These are phyloP conservation scores for Nycticebus coucang DNA, from an alignment of 2,113 vertebrate genomes.

Conservation along the genomic window DNA sequence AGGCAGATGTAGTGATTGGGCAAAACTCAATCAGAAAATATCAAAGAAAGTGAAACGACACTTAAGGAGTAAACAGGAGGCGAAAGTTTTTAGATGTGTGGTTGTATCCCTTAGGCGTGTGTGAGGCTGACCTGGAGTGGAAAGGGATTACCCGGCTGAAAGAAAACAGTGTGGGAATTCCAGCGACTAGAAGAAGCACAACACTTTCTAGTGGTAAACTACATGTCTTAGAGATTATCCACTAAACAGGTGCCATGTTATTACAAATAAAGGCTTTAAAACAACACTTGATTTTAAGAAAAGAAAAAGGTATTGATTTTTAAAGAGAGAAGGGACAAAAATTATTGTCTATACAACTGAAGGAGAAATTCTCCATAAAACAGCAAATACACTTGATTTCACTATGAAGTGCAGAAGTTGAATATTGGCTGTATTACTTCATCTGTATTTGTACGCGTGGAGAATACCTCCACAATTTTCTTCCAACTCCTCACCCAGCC, in stretches of 20 bases:
- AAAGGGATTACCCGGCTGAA: background rate
- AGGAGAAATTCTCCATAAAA: background rate
- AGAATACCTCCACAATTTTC: background rate
- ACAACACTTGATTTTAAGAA: background rate
- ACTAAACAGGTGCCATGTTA: background rate
- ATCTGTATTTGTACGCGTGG: background rate
- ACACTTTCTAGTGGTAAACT: background rate
- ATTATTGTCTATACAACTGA: background rate
- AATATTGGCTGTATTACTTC: background rate
- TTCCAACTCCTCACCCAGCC: background rate
- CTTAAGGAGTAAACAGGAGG: background rate
- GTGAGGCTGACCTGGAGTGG: fast-evolving
- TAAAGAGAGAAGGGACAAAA: background rate
- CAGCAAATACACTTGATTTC: background rate
- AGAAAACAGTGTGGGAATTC: background rate
- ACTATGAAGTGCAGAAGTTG: background rate
- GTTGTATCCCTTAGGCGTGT: background rate
- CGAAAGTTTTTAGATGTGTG: background rate
- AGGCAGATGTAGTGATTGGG: background rate
- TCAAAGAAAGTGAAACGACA: background rate
- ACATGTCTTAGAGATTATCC: background rate
- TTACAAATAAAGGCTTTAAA: background rate
- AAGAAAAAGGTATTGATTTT: background rate
- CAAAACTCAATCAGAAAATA: background rate
- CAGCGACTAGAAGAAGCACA: background rate